Evolutionary conservation across 2,113 vertebrate genomes (phyloP).

Genomic region (Neogale vison): DNA sequence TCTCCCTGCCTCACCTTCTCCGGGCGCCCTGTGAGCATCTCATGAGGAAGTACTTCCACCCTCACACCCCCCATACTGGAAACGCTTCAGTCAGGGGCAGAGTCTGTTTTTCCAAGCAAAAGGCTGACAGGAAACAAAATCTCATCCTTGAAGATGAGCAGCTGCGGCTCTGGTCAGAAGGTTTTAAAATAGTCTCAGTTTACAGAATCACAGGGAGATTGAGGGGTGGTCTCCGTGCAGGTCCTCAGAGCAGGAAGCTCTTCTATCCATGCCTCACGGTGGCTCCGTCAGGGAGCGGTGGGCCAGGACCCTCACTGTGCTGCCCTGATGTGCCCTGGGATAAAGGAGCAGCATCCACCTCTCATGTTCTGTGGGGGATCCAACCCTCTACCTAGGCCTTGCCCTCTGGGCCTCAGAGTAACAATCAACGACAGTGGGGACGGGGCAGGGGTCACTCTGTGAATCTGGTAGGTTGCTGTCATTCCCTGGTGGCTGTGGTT

Average conservation of each 20-base stretch:
- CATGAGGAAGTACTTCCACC: neutral
- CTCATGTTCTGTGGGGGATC: neutral
- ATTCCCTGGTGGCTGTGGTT: neutral
- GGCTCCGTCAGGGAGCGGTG: neutral
- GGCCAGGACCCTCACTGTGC: neutral
- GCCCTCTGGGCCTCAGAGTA: neutral
- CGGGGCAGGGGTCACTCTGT: neutral
- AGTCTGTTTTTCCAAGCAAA: neutral
- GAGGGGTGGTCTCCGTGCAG: neutral
- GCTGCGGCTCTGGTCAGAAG: neutral
- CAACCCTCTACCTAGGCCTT: neutral
- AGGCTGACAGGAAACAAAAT: neutral
- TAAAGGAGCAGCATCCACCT: neutral
- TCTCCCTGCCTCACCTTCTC: neutral
- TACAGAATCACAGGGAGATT: neutral
- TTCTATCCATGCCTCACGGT: fast-evolving
- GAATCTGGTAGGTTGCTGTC: neutral
- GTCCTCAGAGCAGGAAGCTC: neutral
- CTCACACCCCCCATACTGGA: neutral
- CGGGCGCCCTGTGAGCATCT: neutral
- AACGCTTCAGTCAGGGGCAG: neutral
- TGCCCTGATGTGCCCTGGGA: fast-evolving
- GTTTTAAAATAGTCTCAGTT: neutral
- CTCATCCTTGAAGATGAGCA: neutral
- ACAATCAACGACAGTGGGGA: neutral